phyloP scores from a whole-genome alignment of 2,888 invertebrate genomes.

The Orchesellides sinensis region DNA sequence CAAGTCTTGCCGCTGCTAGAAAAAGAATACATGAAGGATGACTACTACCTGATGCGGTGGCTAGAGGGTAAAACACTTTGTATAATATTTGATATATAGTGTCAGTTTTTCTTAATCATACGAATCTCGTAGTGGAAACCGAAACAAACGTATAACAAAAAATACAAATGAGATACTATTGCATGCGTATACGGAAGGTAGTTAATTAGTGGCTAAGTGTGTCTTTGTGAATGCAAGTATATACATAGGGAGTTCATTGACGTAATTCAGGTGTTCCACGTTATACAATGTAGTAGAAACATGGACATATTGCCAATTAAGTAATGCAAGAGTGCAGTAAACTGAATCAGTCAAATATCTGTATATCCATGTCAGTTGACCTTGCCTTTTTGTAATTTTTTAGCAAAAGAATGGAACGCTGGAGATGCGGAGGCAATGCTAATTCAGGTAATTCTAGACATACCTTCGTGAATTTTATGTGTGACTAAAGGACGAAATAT shows the following conservation, averaged over 20 bases:
- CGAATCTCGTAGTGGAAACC: slow-evolving; percentile 16
- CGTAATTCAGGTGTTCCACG: too few relatives aligned
- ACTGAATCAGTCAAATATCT: too few relatives aligned
- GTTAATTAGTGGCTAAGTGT: too few relatives aligned
- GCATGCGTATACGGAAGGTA: background rate
- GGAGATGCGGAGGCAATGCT: slow-evolving; percentile 39
- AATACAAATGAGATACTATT: background rate
- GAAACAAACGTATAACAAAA: slow-evolving; percentile 3
- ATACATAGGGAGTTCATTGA: too few relatives aligned
- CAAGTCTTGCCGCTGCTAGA: slow-evolving; percentile 23
- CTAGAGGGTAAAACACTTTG: slow-evolving; percentile 17
- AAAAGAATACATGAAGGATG: slow-evolving; percentile 30
- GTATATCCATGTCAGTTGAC: too few relatives aligned
- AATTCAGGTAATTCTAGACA: slow-evolving; percentile 3
- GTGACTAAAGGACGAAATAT: too few relatives aligned
- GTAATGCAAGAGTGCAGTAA: too few relatives aligned
- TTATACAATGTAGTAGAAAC: too few relatives aligned
- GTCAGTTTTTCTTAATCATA: background rate
- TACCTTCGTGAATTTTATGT: background rate
- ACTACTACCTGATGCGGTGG: slow-evolving; percentile 33
- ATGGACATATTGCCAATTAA: too few relatives aligned
- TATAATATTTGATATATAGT: background rate
- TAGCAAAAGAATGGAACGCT: slow-evolving; percentile 46
- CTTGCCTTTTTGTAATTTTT: background rate
- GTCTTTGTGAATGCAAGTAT: too few relatives aligned